A percentile compares a stretch with the other conserved stretches of the same genome.
phyloP scores from a whole-genome alignment of 2,797 vertebrate genomes.

The Labeo calbasu region DNA sequence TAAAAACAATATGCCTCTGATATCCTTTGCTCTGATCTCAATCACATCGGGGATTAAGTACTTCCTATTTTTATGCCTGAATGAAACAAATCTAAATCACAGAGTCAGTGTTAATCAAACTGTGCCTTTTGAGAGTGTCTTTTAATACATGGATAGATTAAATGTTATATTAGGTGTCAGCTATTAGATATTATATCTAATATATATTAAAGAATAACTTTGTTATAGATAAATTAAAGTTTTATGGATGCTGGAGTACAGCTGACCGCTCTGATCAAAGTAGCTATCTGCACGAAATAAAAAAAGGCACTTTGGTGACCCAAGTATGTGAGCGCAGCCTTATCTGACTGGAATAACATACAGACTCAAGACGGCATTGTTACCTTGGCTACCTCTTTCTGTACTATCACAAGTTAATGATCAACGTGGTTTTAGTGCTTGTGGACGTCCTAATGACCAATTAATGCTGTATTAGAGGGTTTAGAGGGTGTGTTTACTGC shows the following conservation, averaged over 20 bases:
- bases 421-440: slow-evolving; percentile 58
- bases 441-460: slow-evolving; percentile 59
- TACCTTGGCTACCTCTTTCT: slow-evolving; percentile 30
- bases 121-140: slow-evolving; percentile 15
- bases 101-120: slow-evolving; percentile 27
- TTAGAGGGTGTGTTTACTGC: slow-evolving; percentile 24
- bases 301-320: not conserved
- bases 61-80: slow-evolving; percentile 7
- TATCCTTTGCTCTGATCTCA: slow-evolving; percentile 37
- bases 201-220: not conserved
- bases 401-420: slow-evolving; percentile 59
- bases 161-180: not conserved
- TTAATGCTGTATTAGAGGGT: slow-evolving; percentile 54
- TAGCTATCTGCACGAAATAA: not conserved
- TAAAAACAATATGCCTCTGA: slow-evolving; percentile 30
- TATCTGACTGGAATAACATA: slow-evolving; percentile 23
- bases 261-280: not conserved
- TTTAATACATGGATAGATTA: slow-evolving; percentile 13
- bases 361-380: slow-evolving; percentile 15
- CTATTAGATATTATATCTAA: not conserved
- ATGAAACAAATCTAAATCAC: slow-evolving; percentile 1
- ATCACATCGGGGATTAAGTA: slow-evolving; percentile 34
- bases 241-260: not conserved
- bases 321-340: slow-evolving; percentile 14
- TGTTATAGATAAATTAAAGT: not conserved